Conservation (phyloP, 37 sponge, comb jelly and placozoan genomes). For the Eunapius fragilis region DNA sequence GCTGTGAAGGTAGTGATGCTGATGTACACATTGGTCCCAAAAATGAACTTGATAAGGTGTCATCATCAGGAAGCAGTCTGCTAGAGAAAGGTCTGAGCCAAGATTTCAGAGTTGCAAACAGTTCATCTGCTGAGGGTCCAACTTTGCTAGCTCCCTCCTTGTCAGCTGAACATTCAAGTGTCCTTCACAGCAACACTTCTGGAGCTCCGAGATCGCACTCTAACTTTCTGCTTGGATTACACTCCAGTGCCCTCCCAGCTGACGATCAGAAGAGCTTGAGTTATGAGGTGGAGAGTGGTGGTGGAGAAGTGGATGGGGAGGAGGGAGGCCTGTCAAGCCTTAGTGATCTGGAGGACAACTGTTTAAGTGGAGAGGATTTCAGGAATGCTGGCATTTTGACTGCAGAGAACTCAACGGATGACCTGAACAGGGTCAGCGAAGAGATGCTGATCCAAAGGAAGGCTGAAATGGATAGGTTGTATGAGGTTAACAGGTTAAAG, state of each 20-base stretch:
- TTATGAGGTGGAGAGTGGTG: background rate
- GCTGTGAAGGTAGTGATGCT: no score
- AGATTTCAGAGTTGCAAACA: no score
- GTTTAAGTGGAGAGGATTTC: background rate
- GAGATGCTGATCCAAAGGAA: constrained; percentile 36
- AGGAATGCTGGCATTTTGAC: background rate
- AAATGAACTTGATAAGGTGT: no score
- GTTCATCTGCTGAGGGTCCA: no score
- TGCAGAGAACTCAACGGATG: constrained; percentile 11
- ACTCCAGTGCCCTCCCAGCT: background rate
- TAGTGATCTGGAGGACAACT: background rate
- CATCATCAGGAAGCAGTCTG: no score
- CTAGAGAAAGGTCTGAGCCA: no score
- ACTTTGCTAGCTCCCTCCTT: no score
- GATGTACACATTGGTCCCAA: no score
- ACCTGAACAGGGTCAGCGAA: constrained; percentile 74
- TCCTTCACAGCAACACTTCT: background rate
- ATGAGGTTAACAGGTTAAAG: constrained; percentile 49
- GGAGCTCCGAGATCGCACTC: background rate
- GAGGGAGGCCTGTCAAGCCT: background rate
- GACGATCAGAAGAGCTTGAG: background rate
- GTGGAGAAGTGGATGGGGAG: background rate
- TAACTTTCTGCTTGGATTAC: background rate
- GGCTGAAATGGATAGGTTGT: constrained; percentile 69
- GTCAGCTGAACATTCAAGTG: no score